Percentiles rank a stretch among this genome's conserved stretches.
Evolutionary conservation across 1,140 invertebrate species (phyloP).

Genomic region (Philotrypesis tridentata): DNA sequence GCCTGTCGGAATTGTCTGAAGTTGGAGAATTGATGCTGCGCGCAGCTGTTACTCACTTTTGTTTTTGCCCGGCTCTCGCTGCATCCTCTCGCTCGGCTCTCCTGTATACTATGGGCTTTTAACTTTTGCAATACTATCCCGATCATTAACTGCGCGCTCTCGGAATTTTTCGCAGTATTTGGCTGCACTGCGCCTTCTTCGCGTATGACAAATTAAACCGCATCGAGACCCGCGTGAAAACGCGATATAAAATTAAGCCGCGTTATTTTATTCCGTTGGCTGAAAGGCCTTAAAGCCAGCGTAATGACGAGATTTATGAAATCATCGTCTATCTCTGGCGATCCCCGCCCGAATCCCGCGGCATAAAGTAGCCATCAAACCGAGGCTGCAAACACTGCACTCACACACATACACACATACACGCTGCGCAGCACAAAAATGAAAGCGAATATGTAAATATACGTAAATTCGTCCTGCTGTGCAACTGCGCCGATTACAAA

Average conservation of each 20-base stretch:
- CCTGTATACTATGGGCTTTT: no score
- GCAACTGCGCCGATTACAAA: not conserved
- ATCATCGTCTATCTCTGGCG: not conserved
- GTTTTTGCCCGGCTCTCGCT: not conserved
- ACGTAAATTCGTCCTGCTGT: not conserved
- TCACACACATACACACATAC: no score
- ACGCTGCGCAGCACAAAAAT: conserved; percentile 1
- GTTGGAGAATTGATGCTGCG: not conserved
- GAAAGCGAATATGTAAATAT: conserved; percentile 14
- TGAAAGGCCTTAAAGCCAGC: not conserved
- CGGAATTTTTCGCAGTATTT: no score
- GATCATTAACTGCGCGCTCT: not conserved
- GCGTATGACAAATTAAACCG: no score
- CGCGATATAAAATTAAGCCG: not conserved
- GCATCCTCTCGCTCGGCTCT: no score
- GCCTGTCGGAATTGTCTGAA: conserved; percentile 16
- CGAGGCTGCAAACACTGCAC: no score
- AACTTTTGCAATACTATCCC: no score
- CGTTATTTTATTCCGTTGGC: not conserved
- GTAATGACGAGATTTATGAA: not conserved
- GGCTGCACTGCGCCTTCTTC: no score
- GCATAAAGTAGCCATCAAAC: not conserved
- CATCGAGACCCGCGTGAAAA: no score
- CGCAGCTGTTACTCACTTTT: not conserved
- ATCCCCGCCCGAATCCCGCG: not conserved